These are phyloP conservation scores for Hypomesus transpacificus DNA, from an alignment of 2,113 vertebrate genomes.

Conservation along the genomic window DNA sequence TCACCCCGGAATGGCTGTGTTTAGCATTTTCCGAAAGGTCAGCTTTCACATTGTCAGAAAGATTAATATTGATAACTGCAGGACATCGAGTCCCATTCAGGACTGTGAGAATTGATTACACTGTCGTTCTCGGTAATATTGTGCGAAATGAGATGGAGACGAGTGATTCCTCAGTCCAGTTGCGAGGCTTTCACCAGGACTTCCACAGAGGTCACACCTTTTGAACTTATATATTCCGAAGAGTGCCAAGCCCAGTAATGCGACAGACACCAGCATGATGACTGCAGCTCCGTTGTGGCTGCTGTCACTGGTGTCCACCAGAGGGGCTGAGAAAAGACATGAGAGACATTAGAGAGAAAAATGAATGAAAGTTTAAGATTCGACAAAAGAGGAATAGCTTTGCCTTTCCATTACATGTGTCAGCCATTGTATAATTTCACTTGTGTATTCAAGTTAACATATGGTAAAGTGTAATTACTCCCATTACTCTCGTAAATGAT, in stretches of 20 bases:
- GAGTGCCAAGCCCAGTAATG: constrained; percentile 58
- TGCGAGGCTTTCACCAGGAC: not conserved
- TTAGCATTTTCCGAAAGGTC: constrained; percentile 74
- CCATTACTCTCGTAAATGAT: too few relatives aligned
- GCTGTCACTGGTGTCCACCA: constrained; percentile 57
- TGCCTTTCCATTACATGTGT: not conserved
- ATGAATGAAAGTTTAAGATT: not conserved
- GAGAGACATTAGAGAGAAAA: not conserved
- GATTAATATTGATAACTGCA: constrained; percentile 76
- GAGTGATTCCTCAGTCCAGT: constrained; percentile 55
- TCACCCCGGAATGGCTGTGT: constrained; percentile 66
- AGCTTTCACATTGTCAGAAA: constrained; percentile 68
- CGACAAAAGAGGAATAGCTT: not conserved
- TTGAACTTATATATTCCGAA: constrained; percentile 69
- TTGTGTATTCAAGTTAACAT: too few relatives aligned
- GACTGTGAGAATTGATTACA: constrained; percentile 67
- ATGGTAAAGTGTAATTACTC: too few relatives aligned
- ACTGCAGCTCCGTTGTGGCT: constrained; percentile 59
- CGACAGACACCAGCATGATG: constrained; percentile 67
- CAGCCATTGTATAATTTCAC: too few relatives aligned
- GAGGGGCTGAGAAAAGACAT: constrained; percentile 49
- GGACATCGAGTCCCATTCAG: constrained; percentile 67
- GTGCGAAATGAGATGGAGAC: constrained; percentile 68
- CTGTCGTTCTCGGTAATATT: constrained; percentile 69
- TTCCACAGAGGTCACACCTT: constrained; percentile 48